Percentiles rank a stretch among this genome's conserved stretches.
Conservation (phyloP, 2,797 vertebrate genomes). For the Vireo griseus region DNA sequence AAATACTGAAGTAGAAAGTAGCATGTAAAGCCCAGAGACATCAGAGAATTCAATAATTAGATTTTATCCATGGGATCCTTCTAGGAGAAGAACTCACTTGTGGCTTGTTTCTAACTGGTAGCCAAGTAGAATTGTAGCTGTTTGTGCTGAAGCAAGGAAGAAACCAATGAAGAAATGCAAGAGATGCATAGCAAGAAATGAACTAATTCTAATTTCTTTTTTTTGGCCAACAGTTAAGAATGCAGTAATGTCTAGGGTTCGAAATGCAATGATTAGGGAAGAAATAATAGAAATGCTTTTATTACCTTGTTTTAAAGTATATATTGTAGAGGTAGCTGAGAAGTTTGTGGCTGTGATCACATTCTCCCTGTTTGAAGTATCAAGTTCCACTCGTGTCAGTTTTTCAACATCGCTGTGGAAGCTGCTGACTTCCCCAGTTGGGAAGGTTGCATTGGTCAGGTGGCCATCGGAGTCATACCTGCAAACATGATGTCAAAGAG, state of each 20-base stretch:
- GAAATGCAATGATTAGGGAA: background rate
- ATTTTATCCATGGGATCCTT: background rate
- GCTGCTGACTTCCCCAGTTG: slow-evolving; percentile 91
- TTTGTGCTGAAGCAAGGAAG: background rate
- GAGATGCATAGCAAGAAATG: background rate
- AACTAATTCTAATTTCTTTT: background rate
- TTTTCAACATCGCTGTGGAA: slow-evolving; percentile 92
- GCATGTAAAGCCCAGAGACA: background rate
- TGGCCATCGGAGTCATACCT: slow-evolving; percentile 92
- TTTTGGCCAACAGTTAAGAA: background rate
- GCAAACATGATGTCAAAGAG: slow-evolving; percentile 25
- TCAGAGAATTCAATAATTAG: background rate
- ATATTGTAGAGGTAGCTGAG: slow-evolving; percentile 91
- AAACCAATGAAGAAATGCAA: background rate
- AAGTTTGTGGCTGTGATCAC: slow-evolving; percentile 91
- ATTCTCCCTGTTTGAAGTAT: slow-evolving; percentile 89
- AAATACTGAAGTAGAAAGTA: background rate
- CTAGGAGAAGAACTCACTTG: background rate
- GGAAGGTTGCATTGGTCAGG: slow-evolving; percentile 91
- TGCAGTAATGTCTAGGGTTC: background rate
- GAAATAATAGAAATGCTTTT: background rate
- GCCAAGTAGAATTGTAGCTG: background rate
- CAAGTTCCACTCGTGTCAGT: slow-evolving; percentile 86
- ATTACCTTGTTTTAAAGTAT: slow-evolving; percentile 91
- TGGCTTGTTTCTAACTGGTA: background rate